phyloP scores from a whole-genome alignment of 1,140 invertebrate species.

The Platyura marginata region DNA sequence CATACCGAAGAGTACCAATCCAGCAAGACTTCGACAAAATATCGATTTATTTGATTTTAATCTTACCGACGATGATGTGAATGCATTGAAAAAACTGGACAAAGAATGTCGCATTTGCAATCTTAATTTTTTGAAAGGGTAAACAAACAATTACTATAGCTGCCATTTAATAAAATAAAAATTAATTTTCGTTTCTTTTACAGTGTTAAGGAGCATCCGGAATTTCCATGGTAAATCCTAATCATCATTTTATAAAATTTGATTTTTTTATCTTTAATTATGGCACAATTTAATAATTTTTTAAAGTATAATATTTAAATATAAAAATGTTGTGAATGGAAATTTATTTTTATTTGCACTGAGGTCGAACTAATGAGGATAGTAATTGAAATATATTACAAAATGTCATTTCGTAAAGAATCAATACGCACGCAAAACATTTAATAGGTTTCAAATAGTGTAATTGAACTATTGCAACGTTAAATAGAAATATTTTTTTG shows the following conservation, averaged over 20 bases:
- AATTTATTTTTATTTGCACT: background rate
- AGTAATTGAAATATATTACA: background rate
- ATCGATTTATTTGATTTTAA: slow-evolving; percentile 42
- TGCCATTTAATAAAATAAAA: background rate
- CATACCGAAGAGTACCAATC: slow-evolving; percentile 70
- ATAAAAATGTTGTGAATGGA: background rate
- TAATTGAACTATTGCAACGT: no score
- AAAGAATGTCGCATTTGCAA: slow-evolving; percentile 44
- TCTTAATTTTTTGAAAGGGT: slow-evolving; percentile 36
- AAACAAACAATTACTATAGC: slow-evolving; percentile 2
- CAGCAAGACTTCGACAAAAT: slow-evolving; percentile 44
- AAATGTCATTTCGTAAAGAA: background rate
- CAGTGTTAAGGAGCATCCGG: slow-evolving; percentile 41
- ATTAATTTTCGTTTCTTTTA: slow-evolving; percentile 16
- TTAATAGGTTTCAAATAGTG: background rate
- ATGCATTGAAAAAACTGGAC: slow-evolving; percentile 34
- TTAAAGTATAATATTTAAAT: background rate
- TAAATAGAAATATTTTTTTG: background rate
- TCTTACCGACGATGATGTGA: slow-evolving; percentile 32
- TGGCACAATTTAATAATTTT: background rate
- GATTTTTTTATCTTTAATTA: background rate
- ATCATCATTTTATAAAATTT: background rate
- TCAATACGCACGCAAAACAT: background rate
- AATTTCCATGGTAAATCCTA: slow-evolving; percentile 29
- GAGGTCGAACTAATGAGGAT: no score